phyloP scores from a whole-genome alignment of 1,140 invertebrate species.

The Sitophilus oryzae region DNA sequence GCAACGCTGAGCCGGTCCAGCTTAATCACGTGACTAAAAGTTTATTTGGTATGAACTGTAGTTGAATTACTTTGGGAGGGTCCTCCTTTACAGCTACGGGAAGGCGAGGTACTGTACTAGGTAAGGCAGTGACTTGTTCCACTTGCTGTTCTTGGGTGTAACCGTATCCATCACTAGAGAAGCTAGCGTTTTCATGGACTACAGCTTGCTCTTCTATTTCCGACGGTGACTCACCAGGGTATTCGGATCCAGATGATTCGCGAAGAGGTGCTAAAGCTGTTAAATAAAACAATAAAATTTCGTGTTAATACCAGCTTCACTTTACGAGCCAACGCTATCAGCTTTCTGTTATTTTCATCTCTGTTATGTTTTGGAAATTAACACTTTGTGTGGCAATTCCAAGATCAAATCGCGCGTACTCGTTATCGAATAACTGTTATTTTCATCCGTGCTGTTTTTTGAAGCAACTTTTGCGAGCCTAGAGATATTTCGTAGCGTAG shows the following conservation, averaged over 20 bases:
- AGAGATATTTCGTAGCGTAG: too few species aligned
- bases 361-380: too few species aligned
- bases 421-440: too few species aligned
- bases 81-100: constrained; percentile 19
- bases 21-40: too few species aligned
- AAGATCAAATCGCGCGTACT: too few species aligned
- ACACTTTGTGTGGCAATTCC: too few species aligned
- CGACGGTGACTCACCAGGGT: constrained; percentile 80
- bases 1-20: too few species aligned
- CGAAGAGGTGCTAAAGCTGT: constrained; percentile 53
- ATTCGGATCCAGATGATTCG: constrained; percentile 78
- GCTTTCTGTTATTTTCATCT: too few species aligned
- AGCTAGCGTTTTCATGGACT: constrained; percentile 54
- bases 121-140: constrained; percentile 15
- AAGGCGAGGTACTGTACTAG: constrained; percentile 11
- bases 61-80: constrained; percentile 17
- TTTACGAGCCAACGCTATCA: too few species aligned
- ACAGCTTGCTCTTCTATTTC: constrained; percentile 69
- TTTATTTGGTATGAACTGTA: too few species aligned
- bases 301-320: neutral
- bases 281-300: neutral
- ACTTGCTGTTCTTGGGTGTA: constrained; percentile 41
- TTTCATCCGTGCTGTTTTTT: too few species aligned
- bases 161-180: constrained; percentile 50
- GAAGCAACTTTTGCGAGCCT: too few species aligned